These are phyloP conservation scores for Cylloceria caligata DNA, from an alignment of 2,888 invertebrate genomes.

Conservation along the genomic window DNA sequence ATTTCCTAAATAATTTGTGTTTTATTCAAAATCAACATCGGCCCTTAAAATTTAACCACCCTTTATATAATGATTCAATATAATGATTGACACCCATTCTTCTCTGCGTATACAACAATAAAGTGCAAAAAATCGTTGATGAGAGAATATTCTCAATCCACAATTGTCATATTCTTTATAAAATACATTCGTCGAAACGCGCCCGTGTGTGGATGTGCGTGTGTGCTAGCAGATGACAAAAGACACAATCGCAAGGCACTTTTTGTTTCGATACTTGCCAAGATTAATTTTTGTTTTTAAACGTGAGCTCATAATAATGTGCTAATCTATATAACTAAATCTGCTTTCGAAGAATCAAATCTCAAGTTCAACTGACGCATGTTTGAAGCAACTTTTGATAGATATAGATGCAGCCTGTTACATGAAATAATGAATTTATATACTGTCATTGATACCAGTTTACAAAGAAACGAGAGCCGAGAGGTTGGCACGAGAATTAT, in stretches of 20 bases:
- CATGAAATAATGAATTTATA: slow-evolving; percentile 13
- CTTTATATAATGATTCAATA: too few species aligned
- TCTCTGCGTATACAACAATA: background rate
- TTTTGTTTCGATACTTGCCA: background rate
- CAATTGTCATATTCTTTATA: background rate
- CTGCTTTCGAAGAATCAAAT: background rate
- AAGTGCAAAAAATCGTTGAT: background rate
- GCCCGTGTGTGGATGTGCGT: too few species aligned
- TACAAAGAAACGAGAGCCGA: slow-evolving; percentile 46
- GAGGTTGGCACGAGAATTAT: slow-evolving; percentile 75
- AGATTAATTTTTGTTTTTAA: background rate
- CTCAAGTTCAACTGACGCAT: background rate
- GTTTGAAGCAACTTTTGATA: background rate
- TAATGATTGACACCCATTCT: background rate
- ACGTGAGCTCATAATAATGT: background rate
- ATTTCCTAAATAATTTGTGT: too few species aligned
- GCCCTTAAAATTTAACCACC: too few species aligned
- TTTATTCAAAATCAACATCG: too few species aligned
- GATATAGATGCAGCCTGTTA: background rate
- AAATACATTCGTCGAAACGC: background rate
- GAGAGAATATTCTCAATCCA: background rate
- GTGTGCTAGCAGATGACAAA: background rate
- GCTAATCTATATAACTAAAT: background rate
- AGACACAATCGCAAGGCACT: background rate
- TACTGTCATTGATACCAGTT: slow-evolving; percentile 23